Base-by-base conservation (phyloP, 1,140 invertebrate genomes). In the Scaptomyza hsui region DNA sequence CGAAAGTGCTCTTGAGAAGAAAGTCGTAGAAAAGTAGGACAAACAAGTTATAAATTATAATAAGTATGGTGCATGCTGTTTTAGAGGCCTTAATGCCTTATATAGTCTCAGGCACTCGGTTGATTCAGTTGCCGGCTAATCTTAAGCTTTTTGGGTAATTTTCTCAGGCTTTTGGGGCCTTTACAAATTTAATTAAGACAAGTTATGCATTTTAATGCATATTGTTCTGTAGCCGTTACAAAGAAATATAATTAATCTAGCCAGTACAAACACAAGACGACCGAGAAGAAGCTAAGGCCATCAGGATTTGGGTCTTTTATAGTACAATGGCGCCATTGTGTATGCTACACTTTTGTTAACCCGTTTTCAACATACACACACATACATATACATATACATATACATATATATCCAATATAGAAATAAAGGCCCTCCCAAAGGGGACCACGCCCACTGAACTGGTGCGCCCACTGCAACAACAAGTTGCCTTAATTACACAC, bases 331-430 rank as follows among this genome's bases (percentile, higher is more conserved):
- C 82, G 82, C 78, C 82, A 82, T 88, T 82, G 83, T 88, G 83
- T 88, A 88, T 88, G 82, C 82, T 82, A 88, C 63, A 89, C 78
- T 82, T 81, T 81, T 86, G 77, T 86, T 78, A 82, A 88, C 76
- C 75, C 78, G 68, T 75, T 86, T 72, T 39, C 1, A 71, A 37
- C 72, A 55, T 39, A 67, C 39, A 52, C 37, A 35, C 32, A 35
- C 51, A 64, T 45, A 76, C n/a, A 39, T 37, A 60, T 45, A 41
- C 48, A 62, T 35, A 32, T 13, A 45, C 16, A 47, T 12, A 18
- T 44, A 65, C 13, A 26, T 7, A 19, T 45, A 49, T 41, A 57
- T 37, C 12, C 12, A 37, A 62, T 41, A 72, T 32, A 57, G 39
- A 42, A 59, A 60, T 63, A 68, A 62, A 77, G 72, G 51, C 21